A percentile compares a stretch with the other conserved stretches of the same genome.
Evolutionary conservation across 2,888 invertebrate species (phyloP).

Genomic region (Graphium colonna): DNA sequence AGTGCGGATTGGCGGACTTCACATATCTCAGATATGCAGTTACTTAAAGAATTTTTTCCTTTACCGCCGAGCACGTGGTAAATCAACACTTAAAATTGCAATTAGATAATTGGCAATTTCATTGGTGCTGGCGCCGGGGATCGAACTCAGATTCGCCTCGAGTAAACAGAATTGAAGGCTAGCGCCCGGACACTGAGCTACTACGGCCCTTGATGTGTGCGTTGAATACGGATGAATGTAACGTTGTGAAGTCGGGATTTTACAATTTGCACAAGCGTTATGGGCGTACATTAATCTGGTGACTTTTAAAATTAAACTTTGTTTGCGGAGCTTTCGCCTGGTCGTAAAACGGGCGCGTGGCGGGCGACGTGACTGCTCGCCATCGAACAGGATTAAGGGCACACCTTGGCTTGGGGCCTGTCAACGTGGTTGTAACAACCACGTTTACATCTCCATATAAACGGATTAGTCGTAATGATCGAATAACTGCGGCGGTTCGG

Average conservation of each 20-base stretch:
- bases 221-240: not conserved
- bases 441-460: conserved; percentile 55
- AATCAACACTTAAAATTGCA: too few relatives aligned
- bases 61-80: too few relatives aligned
- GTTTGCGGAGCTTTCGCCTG: conserved; percentile 52
- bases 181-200: too few relatives aligned
- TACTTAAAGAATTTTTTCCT: too few relatives aligned
- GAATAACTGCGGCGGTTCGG: not conserved
- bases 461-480: conserved; percentile 47
- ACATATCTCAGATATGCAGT: too few relatives aligned
- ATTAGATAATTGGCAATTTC: too few relatives aligned
- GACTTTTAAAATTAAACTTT: conserved; percentile 63
- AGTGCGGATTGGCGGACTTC: too few relatives aligned
- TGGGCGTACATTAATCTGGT: conserved; percentile 51
- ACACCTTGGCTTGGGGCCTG: conserved; percentile 69
- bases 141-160: too few relatives aligned
- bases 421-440: conserved; percentile 61
- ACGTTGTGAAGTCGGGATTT: conserved; percentile 17
- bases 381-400: conserved; percentile 55
- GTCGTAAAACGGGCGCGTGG: conserved; percentile 47
- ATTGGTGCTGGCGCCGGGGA: too few relatives aligned
- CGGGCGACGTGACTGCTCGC: conserved; percentile 55
- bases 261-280: conserved; percentile 39
- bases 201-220: too few relatives aligned
- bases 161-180: too few relatives aligned